phyloP scores from a whole-genome alignment of 2,888 invertebrate species.

The Epicampocera succincta region DNA sequence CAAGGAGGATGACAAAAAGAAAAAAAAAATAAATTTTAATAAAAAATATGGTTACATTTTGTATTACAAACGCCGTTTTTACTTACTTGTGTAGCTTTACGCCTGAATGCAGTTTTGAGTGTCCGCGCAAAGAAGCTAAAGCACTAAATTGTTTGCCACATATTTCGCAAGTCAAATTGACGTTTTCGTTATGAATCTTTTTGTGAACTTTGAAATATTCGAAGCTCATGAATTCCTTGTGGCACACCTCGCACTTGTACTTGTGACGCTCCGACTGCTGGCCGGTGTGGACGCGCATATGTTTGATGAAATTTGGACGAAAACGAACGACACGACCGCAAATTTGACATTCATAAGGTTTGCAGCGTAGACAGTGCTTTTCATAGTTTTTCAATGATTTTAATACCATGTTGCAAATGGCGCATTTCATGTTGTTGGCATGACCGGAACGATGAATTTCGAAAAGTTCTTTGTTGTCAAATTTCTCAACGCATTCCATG shows the following conservation, averaged over 20 bases:
- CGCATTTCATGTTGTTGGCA: slow-evolving; percentile 81
- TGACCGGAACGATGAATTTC: slow-evolving; percentile 81
- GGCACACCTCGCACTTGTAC: slow-evolving; percentile 83
- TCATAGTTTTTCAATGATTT: slow-evolving; percentile 81
- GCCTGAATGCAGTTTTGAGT: slow-evolving; percentile 81
- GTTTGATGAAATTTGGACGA: slow-evolving; percentile 81
- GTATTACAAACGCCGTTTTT: background rate
- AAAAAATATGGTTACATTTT: background rate
- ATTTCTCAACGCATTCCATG: slow-evolving; percentile 80
- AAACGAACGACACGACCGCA: slow-evolving; percentile 81
- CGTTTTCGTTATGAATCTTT: slow-evolving; percentile 83
- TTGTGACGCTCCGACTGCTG: slow-evolving; percentile 82
- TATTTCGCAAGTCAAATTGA: slow-evolving; percentile 83
- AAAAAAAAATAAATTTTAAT: slow-evolving; percentile 2
- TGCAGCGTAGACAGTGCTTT: slow-evolving; percentile 81
- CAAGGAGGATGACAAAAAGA: slow-evolving; percentile 22
- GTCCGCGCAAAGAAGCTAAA: slow-evolving; percentile 80
- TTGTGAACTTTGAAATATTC: slow-evolving; percentile 84
- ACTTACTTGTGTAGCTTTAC: slow-evolving; percentile 81
- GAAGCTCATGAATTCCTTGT: slow-evolving; percentile 83
- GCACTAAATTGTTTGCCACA: slow-evolving; percentile 83
- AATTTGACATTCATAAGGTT: slow-evolving; percentile 81
- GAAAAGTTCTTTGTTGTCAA: slow-evolving; percentile 80
- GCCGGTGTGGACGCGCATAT: slow-evolving; percentile 81
- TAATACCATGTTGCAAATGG: slow-evolving; percentile 81